Conservation (phyloP, 2,113 vertebrate species). For the Oreotragus oreotragus region DNA sequence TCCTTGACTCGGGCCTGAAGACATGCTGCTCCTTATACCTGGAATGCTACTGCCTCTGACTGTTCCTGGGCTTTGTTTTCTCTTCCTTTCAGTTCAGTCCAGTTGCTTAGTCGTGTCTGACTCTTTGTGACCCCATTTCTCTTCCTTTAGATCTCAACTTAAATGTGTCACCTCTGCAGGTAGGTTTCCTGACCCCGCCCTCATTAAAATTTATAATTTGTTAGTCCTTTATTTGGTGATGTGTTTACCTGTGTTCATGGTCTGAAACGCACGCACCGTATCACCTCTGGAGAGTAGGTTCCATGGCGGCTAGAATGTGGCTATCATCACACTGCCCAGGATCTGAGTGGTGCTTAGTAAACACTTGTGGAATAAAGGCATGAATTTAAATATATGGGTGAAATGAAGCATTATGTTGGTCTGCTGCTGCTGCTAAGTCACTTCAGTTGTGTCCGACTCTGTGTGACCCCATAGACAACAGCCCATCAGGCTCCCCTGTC, state of each 20-base stretch:
- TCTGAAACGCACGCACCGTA: background rate
- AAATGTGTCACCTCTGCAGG: background rate
- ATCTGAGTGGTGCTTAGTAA: background rate
- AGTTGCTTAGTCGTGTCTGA: accelerated
- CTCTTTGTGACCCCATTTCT: background rate
- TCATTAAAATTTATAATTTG: background rate
- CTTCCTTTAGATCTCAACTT: background rate
- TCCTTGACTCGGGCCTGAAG: background rate
- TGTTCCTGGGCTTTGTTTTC: background rate
- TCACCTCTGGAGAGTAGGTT: background rate
- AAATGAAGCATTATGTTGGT: background rate
- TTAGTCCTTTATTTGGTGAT: background rate
- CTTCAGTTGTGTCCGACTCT: too few relatives aligned
- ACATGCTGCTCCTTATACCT: background rate
- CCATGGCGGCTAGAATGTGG: background rate
- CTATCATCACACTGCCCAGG: background rate
- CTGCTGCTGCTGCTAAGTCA: too few relatives aligned
- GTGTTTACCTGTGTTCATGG: background rate
- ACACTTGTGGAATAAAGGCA: background rate
- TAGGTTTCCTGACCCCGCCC: background rate
- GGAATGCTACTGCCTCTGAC: too few relatives aligned
- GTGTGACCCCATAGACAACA: too few relatives aligned
- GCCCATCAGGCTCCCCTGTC: too few relatives aligned
- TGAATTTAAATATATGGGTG: background rate
- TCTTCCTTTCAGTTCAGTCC: background rate